A percentile compares a stretch with the other conserved stretches of the same genome.
Evolutionary conservation across 2,888 invertebrate species (phyloP).

Genomic region (Achlya flavicornis): DNA sequence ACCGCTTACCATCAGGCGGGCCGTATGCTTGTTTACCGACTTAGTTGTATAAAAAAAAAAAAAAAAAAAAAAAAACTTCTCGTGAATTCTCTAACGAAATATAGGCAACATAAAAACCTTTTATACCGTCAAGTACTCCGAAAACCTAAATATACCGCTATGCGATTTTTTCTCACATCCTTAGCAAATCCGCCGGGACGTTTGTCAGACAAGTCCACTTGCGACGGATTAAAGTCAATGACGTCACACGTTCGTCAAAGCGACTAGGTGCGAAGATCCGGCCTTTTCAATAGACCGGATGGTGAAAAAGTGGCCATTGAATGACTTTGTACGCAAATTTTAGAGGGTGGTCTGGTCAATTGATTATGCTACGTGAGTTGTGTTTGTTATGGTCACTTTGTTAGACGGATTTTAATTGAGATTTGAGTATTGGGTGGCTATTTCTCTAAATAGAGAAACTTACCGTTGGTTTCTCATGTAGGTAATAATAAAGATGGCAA

Average conservation of each 20-base stretch:
- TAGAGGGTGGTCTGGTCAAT: slow-evolving; percentile 49
- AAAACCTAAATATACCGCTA: slow-evolving; percentile 32
- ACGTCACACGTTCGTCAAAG: slow-evolving; percentile 41
- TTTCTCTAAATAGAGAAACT: no score
- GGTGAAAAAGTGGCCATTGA: slow-evolving; percentile 47
- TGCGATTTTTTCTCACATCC: slow-evolving; percentile 36
- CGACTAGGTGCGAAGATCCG: slow-evolving; percentile 14
- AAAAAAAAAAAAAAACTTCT: no score
- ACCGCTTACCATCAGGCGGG: no score
- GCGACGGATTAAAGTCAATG: slow-evolving; percentile 44
- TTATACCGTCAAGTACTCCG: no score
- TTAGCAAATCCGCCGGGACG: slow-evolving; percentile 32
- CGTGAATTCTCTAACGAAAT: no score
- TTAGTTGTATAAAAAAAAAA: no score
- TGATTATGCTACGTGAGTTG: background rate
- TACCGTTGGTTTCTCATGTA: no score
- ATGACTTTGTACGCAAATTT: slow-evolving; percentile 49
- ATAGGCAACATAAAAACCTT: no score
- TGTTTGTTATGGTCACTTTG: background rate
- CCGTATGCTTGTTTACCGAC: no score
- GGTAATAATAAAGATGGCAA: no score
- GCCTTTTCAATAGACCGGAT: slow-evolving; percentile 50
- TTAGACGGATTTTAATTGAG: no score
- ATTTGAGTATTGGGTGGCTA: no score
- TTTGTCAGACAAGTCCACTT: background rate